Conservation (phyloP, 2,797 vertebrate species). For the Microchirus variegatus region DNA sequence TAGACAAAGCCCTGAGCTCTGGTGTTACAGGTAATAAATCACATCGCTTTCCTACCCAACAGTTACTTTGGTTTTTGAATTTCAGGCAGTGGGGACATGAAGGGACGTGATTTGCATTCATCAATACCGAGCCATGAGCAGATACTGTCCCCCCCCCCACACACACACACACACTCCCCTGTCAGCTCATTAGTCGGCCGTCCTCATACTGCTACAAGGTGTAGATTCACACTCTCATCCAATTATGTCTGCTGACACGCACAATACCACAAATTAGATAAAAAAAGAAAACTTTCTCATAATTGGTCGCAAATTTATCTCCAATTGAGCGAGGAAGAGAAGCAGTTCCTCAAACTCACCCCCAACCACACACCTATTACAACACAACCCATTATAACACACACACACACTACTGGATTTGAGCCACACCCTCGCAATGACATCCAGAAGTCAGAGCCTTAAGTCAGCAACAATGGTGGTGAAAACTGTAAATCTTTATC, state of each 20-base stretch:
- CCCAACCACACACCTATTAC: constrained; percentile 1
- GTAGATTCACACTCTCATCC: constrained; percentile 54
- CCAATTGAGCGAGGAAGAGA: not conserved
- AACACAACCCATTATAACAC: too few species aligned
- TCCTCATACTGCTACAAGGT: constrained; percentile 59
- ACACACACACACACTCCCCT: too few species aligned
- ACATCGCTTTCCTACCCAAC: constrained; percentile 55
- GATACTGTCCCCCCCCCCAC: constrained; percentile 25
- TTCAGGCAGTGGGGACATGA: constrained; percentile 46
- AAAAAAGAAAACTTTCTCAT: constrained; percentile 52
- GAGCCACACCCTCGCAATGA: constrained; percentile 54
- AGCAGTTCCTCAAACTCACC: not conserved
- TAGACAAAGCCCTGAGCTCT: constrained; percentile 21
- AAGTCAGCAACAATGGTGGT: constrained; percentile 55
- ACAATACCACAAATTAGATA: constrained; percentile 48
- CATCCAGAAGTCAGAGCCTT: constrained; percentile 55
- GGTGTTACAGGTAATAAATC: constrained; percentile 62
- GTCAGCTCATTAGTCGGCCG: constrained; percentile 73
- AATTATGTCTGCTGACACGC: constrained; percentile 54
- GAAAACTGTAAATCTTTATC: constrained; percentile 57
- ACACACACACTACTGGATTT: constrained; percentile 37
- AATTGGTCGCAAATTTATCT: constrained; percentile 37
- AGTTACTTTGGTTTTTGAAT: constrained; percentile 46
- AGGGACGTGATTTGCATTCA: constrained; percentile 57
- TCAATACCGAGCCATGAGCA: constrained; percentile 46